Conservation (phyloP, 2,797 vertebrate genomes). For the Taenioides sp. region DNA sequence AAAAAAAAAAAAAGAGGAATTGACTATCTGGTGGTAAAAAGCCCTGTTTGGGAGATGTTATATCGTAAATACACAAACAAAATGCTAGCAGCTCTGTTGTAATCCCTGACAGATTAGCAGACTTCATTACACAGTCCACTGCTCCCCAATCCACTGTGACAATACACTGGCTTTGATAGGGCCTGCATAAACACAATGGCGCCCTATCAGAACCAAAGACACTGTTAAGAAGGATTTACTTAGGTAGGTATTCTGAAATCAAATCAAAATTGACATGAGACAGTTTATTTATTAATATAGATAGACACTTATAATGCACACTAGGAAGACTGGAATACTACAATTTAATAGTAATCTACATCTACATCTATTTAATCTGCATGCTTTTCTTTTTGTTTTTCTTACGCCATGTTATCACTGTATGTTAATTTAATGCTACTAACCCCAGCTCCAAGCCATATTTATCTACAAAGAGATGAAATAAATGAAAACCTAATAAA, state of each 20-base stretch:
- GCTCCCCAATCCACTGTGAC: slow-evolving; percentile 39
- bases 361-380: no score
- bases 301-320: no score
- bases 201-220: background rate
- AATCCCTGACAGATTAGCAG: slow-evolving; percentile 61
- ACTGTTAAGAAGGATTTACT: background rate
- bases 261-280: background rate
- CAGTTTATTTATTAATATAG: background rate
- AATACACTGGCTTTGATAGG: slow-evolving; percentile 37
- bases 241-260: background rate
- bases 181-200: slow-evolving; percentile 17
- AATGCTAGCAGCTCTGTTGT: slow-evolving; percentile 45
- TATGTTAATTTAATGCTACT: no score
- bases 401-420: no score
- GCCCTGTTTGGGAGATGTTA: slow-evolving; percentile 37
- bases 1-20: background rate
- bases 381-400: no score
- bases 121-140: slow-evolving; percentile 54
- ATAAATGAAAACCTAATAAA: no score
- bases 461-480: no score
- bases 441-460: no score
- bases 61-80: slow-evolving; percentile 47
- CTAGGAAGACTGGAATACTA: no score
- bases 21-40: slow-evolving; percentile 23
- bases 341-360: no score